Evolutionary conservation across 2,888 invertebrate genomes (phyloP).

Genomic region (Dynastes hyllus): DNA sequence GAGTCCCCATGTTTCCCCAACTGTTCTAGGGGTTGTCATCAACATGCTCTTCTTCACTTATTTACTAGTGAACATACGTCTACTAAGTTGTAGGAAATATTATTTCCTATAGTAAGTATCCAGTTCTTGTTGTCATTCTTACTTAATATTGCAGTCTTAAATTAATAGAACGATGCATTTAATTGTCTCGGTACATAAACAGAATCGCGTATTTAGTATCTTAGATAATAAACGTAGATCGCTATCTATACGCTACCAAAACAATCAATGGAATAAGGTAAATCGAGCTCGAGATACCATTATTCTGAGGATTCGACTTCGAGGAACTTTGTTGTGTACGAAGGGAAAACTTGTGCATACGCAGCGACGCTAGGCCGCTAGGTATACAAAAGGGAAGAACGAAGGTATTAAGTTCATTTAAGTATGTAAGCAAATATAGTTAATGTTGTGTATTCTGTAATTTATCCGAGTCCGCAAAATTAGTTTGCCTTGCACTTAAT

Average conservation of each 20-base stretch:
- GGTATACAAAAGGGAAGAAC: conserved; percentile 21
- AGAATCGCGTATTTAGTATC: background rate
- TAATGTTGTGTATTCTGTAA: conserved; percentile 68
- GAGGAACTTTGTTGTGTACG: conserved; percentile 21
- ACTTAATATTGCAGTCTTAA: no score
- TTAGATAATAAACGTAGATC: background rate
- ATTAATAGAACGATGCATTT: no score
- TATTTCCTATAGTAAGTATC: no score
- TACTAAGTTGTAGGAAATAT: no score
- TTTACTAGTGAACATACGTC: no score
- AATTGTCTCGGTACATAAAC: no score
- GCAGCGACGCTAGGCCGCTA: background rate
- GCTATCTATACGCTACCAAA: background rate
- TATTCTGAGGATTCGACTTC: background rate
- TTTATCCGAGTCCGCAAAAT: conserved; percentile 67
- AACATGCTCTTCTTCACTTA: no score
- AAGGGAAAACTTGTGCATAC: background rate
- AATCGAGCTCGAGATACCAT: background rate
- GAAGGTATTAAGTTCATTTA: conserved; percentile 55
- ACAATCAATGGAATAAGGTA: background rate
- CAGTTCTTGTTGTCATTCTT: no score
- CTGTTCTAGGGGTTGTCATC: no score
- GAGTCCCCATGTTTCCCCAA: no score
- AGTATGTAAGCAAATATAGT: conserved; percentile 67
- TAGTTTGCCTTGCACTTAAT: conserved; percentile 69